These are phyloP conservation scores for Muscina levida DNA, from an alignment of 2,888 invertebrate genomes.

Conservation along the genomic window DNA sequence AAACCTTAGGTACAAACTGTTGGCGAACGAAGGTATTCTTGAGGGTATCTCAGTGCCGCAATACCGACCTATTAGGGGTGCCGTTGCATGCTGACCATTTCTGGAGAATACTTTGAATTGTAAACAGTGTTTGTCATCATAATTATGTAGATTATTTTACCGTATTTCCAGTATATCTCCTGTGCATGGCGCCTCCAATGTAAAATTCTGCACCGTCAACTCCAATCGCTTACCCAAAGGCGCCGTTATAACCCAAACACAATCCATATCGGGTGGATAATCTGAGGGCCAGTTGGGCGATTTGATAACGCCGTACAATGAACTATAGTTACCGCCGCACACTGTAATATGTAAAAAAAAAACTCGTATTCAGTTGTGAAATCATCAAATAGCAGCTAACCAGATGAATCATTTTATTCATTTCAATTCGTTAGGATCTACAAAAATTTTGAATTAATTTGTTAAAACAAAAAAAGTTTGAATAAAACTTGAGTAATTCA, in stretches of 20 bases:
- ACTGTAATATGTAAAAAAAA: constrained; percentile 76
- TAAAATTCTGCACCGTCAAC: constrained; percentile 84
- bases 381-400: not conserved
- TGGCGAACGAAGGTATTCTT: constrained; percentile 86
- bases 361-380: not conserved
- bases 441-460: too few relatives aligned
- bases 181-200: constrained; percentile 83
- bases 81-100: constrained; percentile 87
- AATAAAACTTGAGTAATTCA: too few relatives aligned
- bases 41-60: constrained; percentile 86
- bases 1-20: constrained; percentile 88
- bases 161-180: constrained; percentile 89
- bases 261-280: constrained; percentile 86
- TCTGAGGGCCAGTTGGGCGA: constrained; percentile 89
- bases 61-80: constrained; percentile 90
- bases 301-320: constrained; percentile 85
- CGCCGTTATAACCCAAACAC: constrained; percentile 89
- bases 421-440: too few relatives aligned
- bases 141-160: constrained; percentile 72
- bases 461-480: too few relatives aligned
- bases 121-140: not conserved
- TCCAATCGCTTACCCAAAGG: constrained; percentile 87
- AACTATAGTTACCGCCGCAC: constrained; percentile 87
- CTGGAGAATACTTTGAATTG: constrained; percentile 79
- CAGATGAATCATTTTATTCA: not conserved